Evolutionary conservation across 2,113 vertebrate species (phyloP).

Genomic region (Columba janthina): DNA sequence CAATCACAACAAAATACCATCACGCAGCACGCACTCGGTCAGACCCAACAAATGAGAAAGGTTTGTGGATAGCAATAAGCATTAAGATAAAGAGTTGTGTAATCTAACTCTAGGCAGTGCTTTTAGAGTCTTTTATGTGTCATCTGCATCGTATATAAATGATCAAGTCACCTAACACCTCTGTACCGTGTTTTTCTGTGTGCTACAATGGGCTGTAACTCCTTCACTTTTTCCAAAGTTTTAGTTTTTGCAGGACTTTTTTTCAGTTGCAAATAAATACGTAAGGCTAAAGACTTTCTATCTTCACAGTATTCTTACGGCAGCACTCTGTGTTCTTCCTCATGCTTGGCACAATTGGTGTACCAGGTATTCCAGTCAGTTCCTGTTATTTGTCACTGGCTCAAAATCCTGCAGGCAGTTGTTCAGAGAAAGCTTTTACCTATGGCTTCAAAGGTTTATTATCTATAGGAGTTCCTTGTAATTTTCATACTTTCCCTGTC

Average conservation of each 20-base stretch:
- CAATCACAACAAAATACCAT: slow-evolving; percentile 76
- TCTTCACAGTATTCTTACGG: neutral
- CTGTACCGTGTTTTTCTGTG: neutral
- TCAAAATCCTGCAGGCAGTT: neutral
- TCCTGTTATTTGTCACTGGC: neutral
- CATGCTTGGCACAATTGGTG: neutral
- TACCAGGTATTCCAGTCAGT: neutral
- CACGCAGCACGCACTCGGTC: slow-evolving; percentile 73
- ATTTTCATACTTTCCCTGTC: neutral
- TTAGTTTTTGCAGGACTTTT: neutral
- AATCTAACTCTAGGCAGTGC: neutral
- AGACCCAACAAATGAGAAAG: slow-evolving; percentile 79
- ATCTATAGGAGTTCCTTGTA: neutral
- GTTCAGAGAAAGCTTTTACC: neutral
- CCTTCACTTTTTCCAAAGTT: neutral
- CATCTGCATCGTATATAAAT: neutral
- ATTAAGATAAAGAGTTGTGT: neutral
- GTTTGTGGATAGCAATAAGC: slow-evolving; percentile 71
- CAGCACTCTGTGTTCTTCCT: neutral
- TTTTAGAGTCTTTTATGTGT: neutral
- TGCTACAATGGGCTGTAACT: neutral
- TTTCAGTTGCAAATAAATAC: neutral
- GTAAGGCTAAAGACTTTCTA: neutral
- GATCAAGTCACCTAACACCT: neutral
- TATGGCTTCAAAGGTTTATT: neutral